Conservation (phyloP, 2,888 invertebrate species). For the Aphodius sticticus region DNA sequence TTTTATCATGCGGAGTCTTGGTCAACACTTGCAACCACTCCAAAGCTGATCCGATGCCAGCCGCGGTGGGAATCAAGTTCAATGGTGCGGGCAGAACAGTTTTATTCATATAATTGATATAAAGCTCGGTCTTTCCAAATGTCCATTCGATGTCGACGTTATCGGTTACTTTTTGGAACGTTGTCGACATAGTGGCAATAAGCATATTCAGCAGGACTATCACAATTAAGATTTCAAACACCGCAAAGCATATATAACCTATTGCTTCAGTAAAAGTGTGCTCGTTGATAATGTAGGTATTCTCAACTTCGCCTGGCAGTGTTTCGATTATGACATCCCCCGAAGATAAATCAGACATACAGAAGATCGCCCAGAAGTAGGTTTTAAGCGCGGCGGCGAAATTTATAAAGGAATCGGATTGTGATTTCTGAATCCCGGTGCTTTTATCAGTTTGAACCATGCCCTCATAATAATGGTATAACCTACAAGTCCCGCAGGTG, state of each 20-base stretch:
- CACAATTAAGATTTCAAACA: slow-evolving; percentile 75
- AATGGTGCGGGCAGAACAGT: slow-evolving; percentile 76
- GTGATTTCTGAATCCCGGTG: slow-evolving; percentile 65
- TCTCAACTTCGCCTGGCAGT: slow-evolving; percentile 60
- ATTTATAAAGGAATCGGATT: slow-evolving; percentile 67
- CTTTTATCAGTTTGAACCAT: slow-evolving; percentile 67
- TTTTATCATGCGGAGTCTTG: slow-evolving; percentile 54
- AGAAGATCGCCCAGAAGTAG: slow-evolving; percentile 75
- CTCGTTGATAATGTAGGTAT: slow-evolving; percentile 62
- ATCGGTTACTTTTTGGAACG: slow-evolving; percentile 74
- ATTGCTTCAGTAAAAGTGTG: slow-evolving; percentile 71
- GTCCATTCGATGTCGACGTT: slow-evolving; percentile 80
- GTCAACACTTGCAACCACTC: slow-evolving; percentile 62
- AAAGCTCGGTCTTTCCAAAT: slow-evolving; percentile 77
- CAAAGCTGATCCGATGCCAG: slow-evolving; percentile 60
- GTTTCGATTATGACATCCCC: slow-evolving; percentile 73
- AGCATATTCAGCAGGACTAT: slow-evolving; percentile 80
- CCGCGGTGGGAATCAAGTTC: slow-evolving; percentile 71
- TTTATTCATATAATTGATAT: slow-evolving; percentile 76
- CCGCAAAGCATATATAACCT: slow-evolving; percentile 72
- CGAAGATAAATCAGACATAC: slow-evolving; percentile 71
- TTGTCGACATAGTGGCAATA: slow-evolving; percentile 82
- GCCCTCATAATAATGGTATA: slow-evolving; percentile 73
- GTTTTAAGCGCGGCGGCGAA: slow-evolving; percentile 68
- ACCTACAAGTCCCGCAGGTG: slow-evolving; percentile 66